Base-by-base conservation (phyloP, 2,888 invertebrate species). In the Drosophila greeni region DNA sequence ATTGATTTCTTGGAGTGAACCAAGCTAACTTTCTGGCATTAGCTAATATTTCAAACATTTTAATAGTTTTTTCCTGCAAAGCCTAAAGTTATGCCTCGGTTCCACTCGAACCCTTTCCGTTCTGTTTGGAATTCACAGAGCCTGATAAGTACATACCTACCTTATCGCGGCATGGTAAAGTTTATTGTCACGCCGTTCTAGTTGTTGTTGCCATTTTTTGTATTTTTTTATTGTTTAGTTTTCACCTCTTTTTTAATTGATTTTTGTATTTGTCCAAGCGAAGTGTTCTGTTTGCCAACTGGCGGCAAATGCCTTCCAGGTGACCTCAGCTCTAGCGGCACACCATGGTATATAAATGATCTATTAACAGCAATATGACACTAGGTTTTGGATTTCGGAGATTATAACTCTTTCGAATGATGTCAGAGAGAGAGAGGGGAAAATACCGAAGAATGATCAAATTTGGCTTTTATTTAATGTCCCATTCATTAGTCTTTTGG, bases 221-320 rank as follows among this genome's bases (percentile, higher is more conserved):
- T 57, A 20, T 59, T 74, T 60, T 56, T 55, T 82, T 76, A 65
- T 73, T 79, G 81, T 81, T 79, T 77, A 52, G 66, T 83, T 79
- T 77, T 75, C 76, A 75, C 82, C 76, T 70, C 60, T 70, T 70
- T 70, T 75, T 80, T 81, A 79, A 83, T 83, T 79, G 82, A 81
- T 81, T 83, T 81, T 81, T 47, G 66, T 73, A 52, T 76, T 69
- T 76, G 36, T 49, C 54, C n/a, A 31, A 65, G 71, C 66, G 67
- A 69, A 77, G 69, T 73, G 64, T 43, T 70, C 73, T 80, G 65
- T 82, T 82, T 70, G 65, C 47, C 31, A 24, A 47, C 39, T 51
- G 37, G 34, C 40, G 56, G 62, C 49, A 37, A 70, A 67, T 68
- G 75, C 62, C 75, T 72, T 75, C 60, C 60, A 73, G 64, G 71